Evolutionary conservation across 2,888 invertebrate species (phyloP).

Genomic region (Meghimatium bilineatum): DNA sequence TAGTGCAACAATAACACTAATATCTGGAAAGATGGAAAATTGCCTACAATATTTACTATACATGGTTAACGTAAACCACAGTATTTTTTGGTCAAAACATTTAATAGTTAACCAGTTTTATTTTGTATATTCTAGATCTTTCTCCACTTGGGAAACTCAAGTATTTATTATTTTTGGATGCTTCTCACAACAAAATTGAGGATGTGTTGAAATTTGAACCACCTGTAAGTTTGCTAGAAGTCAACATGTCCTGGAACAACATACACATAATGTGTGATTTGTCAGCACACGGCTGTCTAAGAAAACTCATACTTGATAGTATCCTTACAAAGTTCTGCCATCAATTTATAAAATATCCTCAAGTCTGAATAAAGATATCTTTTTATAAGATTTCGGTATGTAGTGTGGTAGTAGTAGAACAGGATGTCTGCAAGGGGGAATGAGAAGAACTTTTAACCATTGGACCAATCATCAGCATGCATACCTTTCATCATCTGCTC

Average conservation of each 20-base stretch:
- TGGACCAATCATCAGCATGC: no score
- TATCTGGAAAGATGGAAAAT: no score
- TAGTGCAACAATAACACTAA: no score
- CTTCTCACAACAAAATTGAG: slow-evolving; percentile 74
- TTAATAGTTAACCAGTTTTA: background rate
- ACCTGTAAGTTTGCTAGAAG: slow-evolving; percentile 72
- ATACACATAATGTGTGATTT: slow-evolving; percentile 73
- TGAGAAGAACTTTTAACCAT: no score
- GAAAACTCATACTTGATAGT: slow-evolving; percentile 73
- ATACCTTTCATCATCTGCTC: no score
- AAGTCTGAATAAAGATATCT: no score
- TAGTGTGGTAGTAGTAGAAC: no score
- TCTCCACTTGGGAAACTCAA: slow-evolving; percentile 70
- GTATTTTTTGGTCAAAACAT: no score
- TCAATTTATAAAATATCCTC: background rate
- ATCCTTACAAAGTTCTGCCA: slow-evolving; percentile 64
- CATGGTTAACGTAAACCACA: no score
- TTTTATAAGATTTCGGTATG: no score
- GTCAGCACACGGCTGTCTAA: slow-evolving; percentile 71
- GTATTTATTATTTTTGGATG: slow-evolving; percentile 73
- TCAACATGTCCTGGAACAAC: slow-evolving; percentile 74
- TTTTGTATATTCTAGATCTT: slow-evolving; percentile 64
- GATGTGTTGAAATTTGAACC: slow-evolving; percentile 73
- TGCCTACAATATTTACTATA: no score
- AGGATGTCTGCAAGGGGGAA: no score